A percentile compares a stretch with the other conserved stretches of the same genome.
Evolutionary conservation across 1,140 invertebrate species (phyloP).

Genomic region (Bathynomus jamesi): DNA sequence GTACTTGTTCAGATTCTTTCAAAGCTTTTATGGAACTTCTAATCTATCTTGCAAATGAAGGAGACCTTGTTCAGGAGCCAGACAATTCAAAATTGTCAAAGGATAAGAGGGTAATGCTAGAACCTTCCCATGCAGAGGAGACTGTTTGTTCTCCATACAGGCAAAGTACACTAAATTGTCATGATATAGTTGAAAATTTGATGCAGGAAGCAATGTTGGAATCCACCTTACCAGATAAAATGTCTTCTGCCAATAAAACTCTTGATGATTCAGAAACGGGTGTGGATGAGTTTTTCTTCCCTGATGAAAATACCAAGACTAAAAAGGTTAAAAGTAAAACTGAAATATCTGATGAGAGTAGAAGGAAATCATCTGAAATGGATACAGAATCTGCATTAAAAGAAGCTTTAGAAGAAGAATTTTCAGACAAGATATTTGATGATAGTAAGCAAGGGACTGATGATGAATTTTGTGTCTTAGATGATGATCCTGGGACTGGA

Average conservation of each 20-base stretch:
- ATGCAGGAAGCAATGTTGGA: constrained; percentile 31
- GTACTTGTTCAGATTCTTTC: constrained; percentile 83
- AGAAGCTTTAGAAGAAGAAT: constrained; percentile 23
- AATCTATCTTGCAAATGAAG: constrained; percentile 70
- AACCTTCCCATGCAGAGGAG: constrained; percentile 17
- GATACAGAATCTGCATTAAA: constrained; percentile 19
- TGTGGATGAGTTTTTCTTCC: constrained; percentile 69
- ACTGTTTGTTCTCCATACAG: constrained; percentile 8
- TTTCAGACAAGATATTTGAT: constrained; percentile 16
- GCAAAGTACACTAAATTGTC: constrained; percentile 5
- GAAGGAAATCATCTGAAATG: constrained; percentile 4
- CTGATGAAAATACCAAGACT: constrained; percentile 66
- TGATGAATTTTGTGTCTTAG: constrained; percentile 77
- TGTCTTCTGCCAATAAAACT: constrained; percentile 13
- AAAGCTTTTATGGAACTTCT: constrained; percentile 69
- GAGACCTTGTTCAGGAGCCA: constrained; percentile 53
- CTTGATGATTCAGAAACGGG: constrained; percentile 24
- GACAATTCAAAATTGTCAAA: background rate
- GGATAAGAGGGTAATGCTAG: constrained; percentile 11
- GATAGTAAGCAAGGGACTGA: constrained; percentile 45
- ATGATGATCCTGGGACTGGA: constrained; percentile 64
- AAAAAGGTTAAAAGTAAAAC: constrained; percentile 41
- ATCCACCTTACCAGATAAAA: too few relatives aligned
- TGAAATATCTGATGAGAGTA: constrained; percentile 38
- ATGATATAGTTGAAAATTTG: constrained; percentile 27